Evolutionary conservation across 2,797 vertebrate species (phyloP), one percentile per base, ranked within the genome.

Genomic region (Podarcis lilfordi): DNA sequence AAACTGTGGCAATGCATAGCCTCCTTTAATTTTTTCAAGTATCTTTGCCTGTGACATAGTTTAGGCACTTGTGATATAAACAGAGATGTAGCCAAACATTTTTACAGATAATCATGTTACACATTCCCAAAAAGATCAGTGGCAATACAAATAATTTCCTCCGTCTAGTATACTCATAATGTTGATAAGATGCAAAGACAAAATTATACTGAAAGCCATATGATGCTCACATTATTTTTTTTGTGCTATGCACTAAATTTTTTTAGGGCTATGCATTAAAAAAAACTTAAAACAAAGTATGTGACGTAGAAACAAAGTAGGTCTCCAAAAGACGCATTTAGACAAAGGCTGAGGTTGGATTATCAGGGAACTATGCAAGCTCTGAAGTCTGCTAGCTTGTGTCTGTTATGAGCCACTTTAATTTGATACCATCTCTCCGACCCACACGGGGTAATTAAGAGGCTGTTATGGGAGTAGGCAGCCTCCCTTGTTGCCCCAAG

Each of bases 1-100:
- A 86, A 72, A 3, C 1, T 5, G 0, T 0, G 71, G 72, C 0
- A 0, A 23, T 4, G 1, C 11, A 35, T 43, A 68, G 88, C 50
- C 23, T 84, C 2, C 82, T 75, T 1, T 45, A 59, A 84, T 75
- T 43, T 68, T 29, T 7, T 69, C 15, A 66, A 37, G 6, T 55
- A 74, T 19, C 23, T 10, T 66, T 37, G 29, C 35, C 40, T 23
- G 27, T 61, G 23, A 55, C n/a, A 19, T 72, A 23, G 6, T 35
- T 76, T 80, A 79, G 43, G 75, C 17, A 66, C 27, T 55, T 11
- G 80, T 25, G 32, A 17, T 74, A 37, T 85, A 66, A 55, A 68
- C 3, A 80, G 23, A 78, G 11, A 40, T n/a, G 10, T 25, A 69
- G 35, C 66, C 82, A 85, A 84, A 80, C 35, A 59, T 40, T 1